Base-by-base conservation (phyloP, 2,113 vertebrate species). In the Gallinago paraguaiae region DNA sequence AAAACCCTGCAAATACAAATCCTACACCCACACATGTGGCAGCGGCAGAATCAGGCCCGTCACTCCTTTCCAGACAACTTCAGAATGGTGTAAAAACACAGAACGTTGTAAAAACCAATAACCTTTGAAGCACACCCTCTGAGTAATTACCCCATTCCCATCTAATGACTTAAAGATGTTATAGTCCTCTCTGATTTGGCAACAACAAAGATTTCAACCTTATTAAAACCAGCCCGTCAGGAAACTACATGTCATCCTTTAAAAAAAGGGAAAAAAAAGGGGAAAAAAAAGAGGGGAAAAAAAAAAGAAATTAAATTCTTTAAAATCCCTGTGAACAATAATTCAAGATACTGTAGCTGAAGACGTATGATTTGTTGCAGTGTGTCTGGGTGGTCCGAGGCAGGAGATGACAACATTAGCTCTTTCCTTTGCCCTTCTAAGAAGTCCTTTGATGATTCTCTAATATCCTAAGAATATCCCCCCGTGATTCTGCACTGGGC, bases 151-250 rank as follows among this genome's bases (percentile, higher is more conserved):
- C 50, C 95, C 93, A 96, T 97, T 95, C 88, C 85, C 95, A 93
- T 92, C 77, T 97, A 97, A 97, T 97, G 95, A 95, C 92, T 97
- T 97, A 97, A 97, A 97, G 97, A 97, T 97, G 97, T 97, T 94
- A 90, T 93, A 95, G 87, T 95, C 74, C 60, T 95, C 84, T 97
- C 95, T 93, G 93, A 97, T 96, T 97, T 96, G 90, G 95, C 93
- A 97, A 97, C 93, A 97, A 95, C 94, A 97, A 97, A 96, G 96
- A 95, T 96, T 97, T 84, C 37, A 41, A 95, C 95, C 95, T 97
- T 97, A 97, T 97, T 97, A 97, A 97, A 97, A 97, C 93, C 97
- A 97, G 94, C 84, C 95, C n/a, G 64, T 95, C 97, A 97, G 96
- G 96, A 97, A 97, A 96, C 86, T 75, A 90, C 94, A 96, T 96